phyloP scores from a whole-genome alignment of 1,140 invertebrate species.

The Apis dorsata region DNA sequence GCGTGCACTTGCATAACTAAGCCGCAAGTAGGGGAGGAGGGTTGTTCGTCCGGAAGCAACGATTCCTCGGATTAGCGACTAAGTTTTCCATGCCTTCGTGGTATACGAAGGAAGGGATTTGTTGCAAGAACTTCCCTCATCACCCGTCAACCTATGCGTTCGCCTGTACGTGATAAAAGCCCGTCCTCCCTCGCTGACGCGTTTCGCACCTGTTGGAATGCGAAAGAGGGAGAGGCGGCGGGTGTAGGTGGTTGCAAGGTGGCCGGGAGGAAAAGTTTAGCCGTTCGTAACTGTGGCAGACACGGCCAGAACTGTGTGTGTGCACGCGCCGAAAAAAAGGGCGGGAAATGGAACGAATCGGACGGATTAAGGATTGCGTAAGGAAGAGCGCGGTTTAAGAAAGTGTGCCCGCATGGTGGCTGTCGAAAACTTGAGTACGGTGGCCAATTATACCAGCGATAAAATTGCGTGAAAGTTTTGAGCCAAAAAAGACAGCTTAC shows the following conservation, averaged over 20 bases:
- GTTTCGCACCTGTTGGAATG: conserved; percentile 79
- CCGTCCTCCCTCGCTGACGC: conserved; percentile 62
- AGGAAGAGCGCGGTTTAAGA: conserved; percentile 40
- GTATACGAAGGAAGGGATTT: conserved; percentile 60
- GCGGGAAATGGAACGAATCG: conserved; percentile 18
- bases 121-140: conserved; percentile 19
- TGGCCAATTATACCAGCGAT: conserved; percentile 52
- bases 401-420: conserved; percentile 25
- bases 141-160: conserved; percentile 51
- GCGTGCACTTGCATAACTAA: conserved; percentile 22
- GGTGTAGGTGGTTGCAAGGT: conserved; percentile 11
- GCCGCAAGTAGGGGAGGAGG: not conserved
- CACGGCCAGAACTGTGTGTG: not conserved
- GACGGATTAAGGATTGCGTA: conserved; percentile 40
- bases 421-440: conserved; percentile 40
- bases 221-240: conserved; percentile 40
- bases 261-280: conserved; percentile 54
- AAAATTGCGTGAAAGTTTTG: conserved; percentile 59
- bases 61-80: conserved; percentile 47
- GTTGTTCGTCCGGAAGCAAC: conserved; percentile 53
- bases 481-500: too few relatives aligned
- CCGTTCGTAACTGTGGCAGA: conserved; percentile 27
- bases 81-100: conserved; percentile 56
- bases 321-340: conserved; percentile 36
- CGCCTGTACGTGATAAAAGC: conserved; percentile 60